Base-by-base conservation (phyloP, 2,797 vertebrate genomes). In the Rhinella marina region DNA sequence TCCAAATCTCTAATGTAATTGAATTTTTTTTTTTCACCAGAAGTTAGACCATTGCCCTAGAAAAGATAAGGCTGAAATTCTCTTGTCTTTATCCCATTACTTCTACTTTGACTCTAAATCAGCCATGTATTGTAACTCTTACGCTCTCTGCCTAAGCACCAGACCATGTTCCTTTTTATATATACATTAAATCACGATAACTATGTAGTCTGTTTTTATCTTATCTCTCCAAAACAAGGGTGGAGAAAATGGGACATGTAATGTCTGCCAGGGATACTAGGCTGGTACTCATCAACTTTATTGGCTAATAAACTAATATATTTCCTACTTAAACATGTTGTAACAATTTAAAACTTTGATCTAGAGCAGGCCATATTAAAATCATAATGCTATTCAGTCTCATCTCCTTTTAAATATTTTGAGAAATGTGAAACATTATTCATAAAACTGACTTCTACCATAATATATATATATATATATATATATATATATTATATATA, bases 171-270 rank as follows among this genome's bases (percentile, higher is more conserved):
- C 21, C 68, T 54, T 86, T 88, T 72, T 76, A 88, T 82, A 77
- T 86, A 68, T 76, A 64, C 79, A 86, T 68, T 88, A 82, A 76
- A 82, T 76, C 83, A 86, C 29, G 27, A 21, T 76, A 85, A 75
- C 70, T 64, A 59, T 66, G 21, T 72, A 68, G 29, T 89, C 72
- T 82, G 50, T 86, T 82, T 72, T 73, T 75, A 54, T 4, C 41
- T 85, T 88, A 68, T 86, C 68, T 68, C 29, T 86, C 41, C 59
- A 50, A 64, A 84, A 76, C 57, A 88, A 75, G 29, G 25, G n/a
- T 32, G 76, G 27, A 81, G 14, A 72, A 81, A 85, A 81, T 73
- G 56, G 57, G 50, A 77, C 83, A 86, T 70, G 23, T 70, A 62
- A 52, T 61, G 16, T 72, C 48, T 79, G 57, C 11, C 52, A 70